A percentile compares a stretch with the other conserved stretches of the same genome.
Conservation (phyloP, 1,140 invertebrate species). For the Magallana gigas region DNA sequence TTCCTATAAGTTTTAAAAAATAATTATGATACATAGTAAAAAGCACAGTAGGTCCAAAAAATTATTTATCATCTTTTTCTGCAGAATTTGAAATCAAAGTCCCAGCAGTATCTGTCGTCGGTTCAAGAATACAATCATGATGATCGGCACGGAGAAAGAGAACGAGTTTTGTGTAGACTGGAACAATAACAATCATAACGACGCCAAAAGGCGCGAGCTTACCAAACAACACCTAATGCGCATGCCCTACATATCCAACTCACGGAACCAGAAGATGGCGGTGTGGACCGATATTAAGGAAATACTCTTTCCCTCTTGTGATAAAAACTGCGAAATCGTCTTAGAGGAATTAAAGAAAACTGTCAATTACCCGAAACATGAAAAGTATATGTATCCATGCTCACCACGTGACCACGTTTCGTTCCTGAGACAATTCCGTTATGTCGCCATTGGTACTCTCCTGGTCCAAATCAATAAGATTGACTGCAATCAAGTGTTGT, state of each 20-base stretch:
- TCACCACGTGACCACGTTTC: constrained; percentile 47
- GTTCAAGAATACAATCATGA: background rate
- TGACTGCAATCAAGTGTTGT: background rate
- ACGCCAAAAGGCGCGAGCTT: background rate
- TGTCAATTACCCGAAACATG: constrained; percentile 25
- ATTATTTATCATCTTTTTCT: no score
- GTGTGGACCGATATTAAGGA: constrained; percentile 51
- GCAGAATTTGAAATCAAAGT: no score
- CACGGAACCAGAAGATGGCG: constrained; percentile 3
- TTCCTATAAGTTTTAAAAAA: no score
- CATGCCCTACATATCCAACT: background rate
- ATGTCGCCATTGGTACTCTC: constrained; percentile 41
- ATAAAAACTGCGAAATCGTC: constrained; percentile 44
- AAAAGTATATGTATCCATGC: constrained; percentile 38
- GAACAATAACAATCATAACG: constrained; percentile 5
- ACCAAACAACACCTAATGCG: background rate
- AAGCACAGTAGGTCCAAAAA: no score
- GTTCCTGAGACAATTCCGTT: constrained; percentile 46
- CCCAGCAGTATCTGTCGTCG: no score
- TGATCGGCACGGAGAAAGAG: background rate
- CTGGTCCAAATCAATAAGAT: constrained; percentile 36
- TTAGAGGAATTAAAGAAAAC: constrained; percentile 38
- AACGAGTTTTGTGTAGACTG: background rate
- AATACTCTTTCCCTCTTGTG: constrained; percentile 49
- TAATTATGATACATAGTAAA: no score